Evolutionary conservation across 2,797 vertebrate species (phyloP).

Genomic region (Acanthurus tractus): DNA sequence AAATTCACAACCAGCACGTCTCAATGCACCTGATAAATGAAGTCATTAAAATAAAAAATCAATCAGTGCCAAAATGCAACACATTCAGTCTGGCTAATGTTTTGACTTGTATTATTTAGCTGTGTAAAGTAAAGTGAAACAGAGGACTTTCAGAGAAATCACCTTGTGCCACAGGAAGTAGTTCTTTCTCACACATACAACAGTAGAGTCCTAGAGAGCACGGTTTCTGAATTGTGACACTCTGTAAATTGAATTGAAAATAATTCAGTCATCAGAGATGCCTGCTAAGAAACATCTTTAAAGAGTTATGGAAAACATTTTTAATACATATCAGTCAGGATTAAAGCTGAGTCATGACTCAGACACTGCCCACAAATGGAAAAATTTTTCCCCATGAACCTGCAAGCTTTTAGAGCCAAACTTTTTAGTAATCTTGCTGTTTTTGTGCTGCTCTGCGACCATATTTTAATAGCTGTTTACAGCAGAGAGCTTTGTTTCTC

Average conservation of each 20-base stretch:
- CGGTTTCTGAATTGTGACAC: slow-evolving; percentile 26
- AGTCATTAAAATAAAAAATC: background rate
- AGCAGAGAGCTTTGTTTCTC: background rate
- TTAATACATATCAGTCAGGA: background rate
- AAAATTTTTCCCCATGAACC: background rate
- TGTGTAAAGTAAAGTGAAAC: background rate
- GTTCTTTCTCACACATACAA: slow-evolving; percentile 73
- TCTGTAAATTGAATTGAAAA: slow-evolving; percentile 47
- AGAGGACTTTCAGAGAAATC: slow-evolving; percentile 31
- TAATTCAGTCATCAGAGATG: background rate
- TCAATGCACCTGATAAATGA: slow-evolving; percentile 68
- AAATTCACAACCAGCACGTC: slow-evolving; percentile 51
- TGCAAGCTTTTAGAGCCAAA: background rate
- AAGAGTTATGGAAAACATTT: background rate
- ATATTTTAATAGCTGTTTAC: background rate
- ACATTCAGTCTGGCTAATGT: background rate
- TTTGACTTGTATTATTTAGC: background rate
- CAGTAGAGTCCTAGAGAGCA: slow-evolving; percentile 80
- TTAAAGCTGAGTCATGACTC: background rate
- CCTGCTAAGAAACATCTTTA: background rate
- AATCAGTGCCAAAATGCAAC: background rate
- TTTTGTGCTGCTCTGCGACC: background rate
- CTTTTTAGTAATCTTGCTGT: background rate
- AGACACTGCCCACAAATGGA: background rate
- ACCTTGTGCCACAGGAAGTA: slow-evolving; percentile 79